These are phyloP conservation scores for Drosophila vallismaia DNA, from an alignment of 2,888 invertebrate genomes.

Conservation along the genomic window DNA sequence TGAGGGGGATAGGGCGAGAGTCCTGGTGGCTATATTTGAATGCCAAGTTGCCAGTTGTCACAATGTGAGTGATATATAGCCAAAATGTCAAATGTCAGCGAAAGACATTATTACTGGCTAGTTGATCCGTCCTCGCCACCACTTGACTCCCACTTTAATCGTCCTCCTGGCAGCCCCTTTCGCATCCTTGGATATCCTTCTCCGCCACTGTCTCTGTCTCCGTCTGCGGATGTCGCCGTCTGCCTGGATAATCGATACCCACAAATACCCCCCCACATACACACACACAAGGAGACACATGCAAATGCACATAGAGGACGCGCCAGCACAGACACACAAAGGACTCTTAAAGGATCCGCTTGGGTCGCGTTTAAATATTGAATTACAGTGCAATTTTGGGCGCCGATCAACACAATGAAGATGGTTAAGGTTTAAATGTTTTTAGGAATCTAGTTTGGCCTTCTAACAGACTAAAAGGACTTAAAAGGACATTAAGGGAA, in stretches of 20 bases:
- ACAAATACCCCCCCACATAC: constrained; percentile 29
- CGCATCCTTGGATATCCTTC: constrained; percentile 12
- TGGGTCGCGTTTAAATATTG: neutral
- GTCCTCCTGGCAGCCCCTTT: neutral
- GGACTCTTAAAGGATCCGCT: constrained; percentile 9
- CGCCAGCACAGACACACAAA: neutral
- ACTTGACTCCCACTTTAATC: neutral
- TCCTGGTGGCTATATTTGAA: constrained; percentile 67
- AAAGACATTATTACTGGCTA: constrained; percentile 78
- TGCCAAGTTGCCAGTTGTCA: constrained; percentile 78
- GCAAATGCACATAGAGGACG: neutral
- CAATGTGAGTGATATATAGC: constrained; percentile 80
- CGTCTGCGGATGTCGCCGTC: constrained; percentile 66
- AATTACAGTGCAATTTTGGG: constrained; percentile 3
- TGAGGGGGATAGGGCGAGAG: constrained; percentile 26
- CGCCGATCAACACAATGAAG: constrained; percentile 4
- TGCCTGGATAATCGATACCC: constrained; percentile 72
- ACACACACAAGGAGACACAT: neutral
- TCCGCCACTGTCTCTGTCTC: constrained; percentile 48
- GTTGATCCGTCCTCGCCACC: constrained; percentile 58
- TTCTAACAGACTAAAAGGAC: neutral
- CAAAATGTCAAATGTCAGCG: constrained; percentile 80
- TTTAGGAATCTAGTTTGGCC: neutral
- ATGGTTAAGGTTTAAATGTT: neutral
- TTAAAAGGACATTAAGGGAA: too few relatives aligned